Percentiles rank a stretch among this genome's conserved stretches.
Conservation (phyloP, 2,797 vertebrate genomes). For the Rousettus madagascariensis region DNA sequence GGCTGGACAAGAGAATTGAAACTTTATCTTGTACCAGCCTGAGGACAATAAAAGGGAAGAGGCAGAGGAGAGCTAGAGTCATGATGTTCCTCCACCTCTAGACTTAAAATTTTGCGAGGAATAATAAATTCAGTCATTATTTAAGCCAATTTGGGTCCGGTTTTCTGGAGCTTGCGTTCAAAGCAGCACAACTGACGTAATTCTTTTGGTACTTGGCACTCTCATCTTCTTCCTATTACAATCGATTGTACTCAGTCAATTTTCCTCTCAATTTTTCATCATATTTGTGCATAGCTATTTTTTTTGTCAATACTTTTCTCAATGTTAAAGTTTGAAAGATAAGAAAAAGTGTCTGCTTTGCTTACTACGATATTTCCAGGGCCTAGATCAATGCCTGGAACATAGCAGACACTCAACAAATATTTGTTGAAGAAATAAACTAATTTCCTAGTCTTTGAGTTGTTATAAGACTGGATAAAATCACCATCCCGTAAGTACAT, state of each 20-base stretch:
- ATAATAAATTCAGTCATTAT: neutral
- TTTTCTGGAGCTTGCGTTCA: neutral
- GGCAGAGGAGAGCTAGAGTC: neutral
- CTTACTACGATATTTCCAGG: neutral
- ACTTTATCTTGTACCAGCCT: neutral
- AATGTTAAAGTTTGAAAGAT: neutral
- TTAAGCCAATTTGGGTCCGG: neutral
- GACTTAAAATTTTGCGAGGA: neutral
- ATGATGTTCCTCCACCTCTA: neutral
- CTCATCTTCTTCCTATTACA: constrained; percentile 8
- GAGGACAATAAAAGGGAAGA: neutral
- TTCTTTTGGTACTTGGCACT: constrained; percentile 48
- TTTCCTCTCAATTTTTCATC: neutral
- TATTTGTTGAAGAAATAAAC: constrained; percentile 27
- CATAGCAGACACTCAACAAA: neutral
- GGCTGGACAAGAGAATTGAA: neutral
- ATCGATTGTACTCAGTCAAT: constrained; percentile 39
- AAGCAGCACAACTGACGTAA: neutral
- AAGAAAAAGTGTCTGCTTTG: neutral
- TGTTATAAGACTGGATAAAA: neutral
- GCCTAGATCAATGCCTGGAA: neutral
- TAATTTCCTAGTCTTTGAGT: neutral
- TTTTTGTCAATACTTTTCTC: neutral
- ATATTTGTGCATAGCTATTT: neutral
- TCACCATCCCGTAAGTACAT: neutral